Percentiles rank a stretch among this genome's conserved stretches.
phyloP scores from a whole-genome alignment of 2,888 invertebrate genomes.

The Apomyelois bistriatella region DNA sequence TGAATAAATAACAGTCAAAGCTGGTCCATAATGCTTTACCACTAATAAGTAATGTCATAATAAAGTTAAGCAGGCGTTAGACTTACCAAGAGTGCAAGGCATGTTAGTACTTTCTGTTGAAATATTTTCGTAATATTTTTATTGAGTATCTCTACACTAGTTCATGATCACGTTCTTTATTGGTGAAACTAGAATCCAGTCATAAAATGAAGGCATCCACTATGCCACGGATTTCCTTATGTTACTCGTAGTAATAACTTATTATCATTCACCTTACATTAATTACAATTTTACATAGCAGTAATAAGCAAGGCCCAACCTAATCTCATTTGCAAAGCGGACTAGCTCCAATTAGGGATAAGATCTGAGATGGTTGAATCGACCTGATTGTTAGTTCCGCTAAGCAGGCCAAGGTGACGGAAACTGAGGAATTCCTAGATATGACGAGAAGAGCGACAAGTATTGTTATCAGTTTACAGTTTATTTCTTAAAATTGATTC shows the following conservation, averaged over 20 bases:
- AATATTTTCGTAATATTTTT: too few species aligned
- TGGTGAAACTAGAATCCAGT: neutral
- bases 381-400: slow-evolving; percentile 2
- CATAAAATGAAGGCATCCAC: slow-evolving; percentile 4
- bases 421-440: neutral
- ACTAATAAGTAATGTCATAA: too few species aligned
- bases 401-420: neutral
- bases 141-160: too few species aligned
- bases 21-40: too few species aligned
- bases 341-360: slow-evolving; percentile 7
- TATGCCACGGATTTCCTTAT: slow-evolving; percentile 4
- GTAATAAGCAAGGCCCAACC: neutral
- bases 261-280: slow-evolving; percentile 8
- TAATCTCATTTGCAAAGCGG: slow-evolving; percentile 2
- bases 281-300: slow-evolving; percentile 6
- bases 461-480: neutral
- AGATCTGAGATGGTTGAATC: neutral
- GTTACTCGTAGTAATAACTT: neutral
- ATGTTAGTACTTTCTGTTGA: too few species aligned
- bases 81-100: too few species aligned
- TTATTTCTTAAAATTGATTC: too few species aligned
- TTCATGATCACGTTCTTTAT: neutral
- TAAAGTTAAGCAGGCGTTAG: too few species aligned
- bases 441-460: neutral
- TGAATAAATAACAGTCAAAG: too few species aligned